Base-by-base conservation (phyloP, 2,113 vertebrate species). In the Stigmatopora argus region DNA sequence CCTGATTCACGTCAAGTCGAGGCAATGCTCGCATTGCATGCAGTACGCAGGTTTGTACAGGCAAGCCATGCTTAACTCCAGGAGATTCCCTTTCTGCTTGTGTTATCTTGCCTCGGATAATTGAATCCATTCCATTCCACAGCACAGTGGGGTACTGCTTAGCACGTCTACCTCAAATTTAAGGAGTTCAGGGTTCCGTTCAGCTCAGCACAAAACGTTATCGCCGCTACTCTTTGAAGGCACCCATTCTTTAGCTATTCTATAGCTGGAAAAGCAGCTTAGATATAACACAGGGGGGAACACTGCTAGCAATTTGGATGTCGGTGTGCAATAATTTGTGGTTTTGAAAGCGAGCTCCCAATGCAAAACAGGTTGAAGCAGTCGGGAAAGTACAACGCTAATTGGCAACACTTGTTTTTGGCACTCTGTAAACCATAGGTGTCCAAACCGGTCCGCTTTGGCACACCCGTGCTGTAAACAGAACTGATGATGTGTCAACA, bases 1-100 rank as follows among this genome's bases (percentile, higher is more conserved):
- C 66, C 78, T 82, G 12, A 55, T 74, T 77, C 62, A 74, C 67
- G 73, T 77, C 73, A 76, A 48, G 70, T 70, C 68, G 69, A 75
- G 73, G 79, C 81, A 86, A 83, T 82, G 62, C 83, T 75, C 83
- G 74, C 13, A 81, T 79, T 80, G 68, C 51, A 78, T 72, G 68
- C 26, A 31, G 26, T 31, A 41, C 73, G 53, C 85, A 80, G 65
- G 83, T 81, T 81, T 51, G 67, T 67, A 78, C 78, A 81, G 75
- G 83, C 69, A 78, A 64, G 63, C 73, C 19, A 56, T 2, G 74
- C 45, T 75, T 74, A 73, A 47, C 65, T 79, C 67, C 76, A 26
- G 45, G 56, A 82, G 71, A 45, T 70, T 64, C 67, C 73, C 47
- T 63, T 82, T 79, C 55, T 64, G 66, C 56, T 61, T 34, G 31